Conservation (phyloP, 2,888 invertebrate genomes). For the Drosophila demipolita region DNA sequence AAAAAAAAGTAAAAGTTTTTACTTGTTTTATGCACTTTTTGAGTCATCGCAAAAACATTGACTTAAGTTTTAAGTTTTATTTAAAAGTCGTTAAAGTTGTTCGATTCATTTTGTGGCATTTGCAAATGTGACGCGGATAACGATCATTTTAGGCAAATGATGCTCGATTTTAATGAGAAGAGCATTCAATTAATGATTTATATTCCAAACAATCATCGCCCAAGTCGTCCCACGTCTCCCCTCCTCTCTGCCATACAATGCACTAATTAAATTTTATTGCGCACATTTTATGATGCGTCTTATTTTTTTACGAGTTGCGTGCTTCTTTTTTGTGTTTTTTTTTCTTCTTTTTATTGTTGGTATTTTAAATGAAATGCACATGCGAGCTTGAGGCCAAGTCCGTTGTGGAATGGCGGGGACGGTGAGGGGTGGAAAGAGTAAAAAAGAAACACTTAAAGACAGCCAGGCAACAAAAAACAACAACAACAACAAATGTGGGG, state of each 20-base stretch:
- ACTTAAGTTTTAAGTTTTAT: background rate
- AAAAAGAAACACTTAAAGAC: conserved; percentile 37
- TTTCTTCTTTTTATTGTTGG: background rate
- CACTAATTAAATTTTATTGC: conserved; percentile 72
- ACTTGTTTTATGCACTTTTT: background rate
- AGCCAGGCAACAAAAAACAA: conserved; percentile 12
- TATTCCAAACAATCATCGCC: conserved; percentile 9
- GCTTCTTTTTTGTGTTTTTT: background rate
- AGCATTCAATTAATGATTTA: conserved; percentile 14
- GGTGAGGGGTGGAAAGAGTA: conserved; percentile 1
- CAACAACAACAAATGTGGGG: conserved; percentile 2
- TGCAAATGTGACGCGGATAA: background rate
- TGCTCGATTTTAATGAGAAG: background rate
- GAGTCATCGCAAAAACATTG: background rate
- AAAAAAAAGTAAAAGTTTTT: fast-evolving
- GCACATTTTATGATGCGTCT: conserved; percentile 46
- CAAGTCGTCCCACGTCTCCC: conserved; percentile 13
- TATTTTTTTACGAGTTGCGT: conserved; percentile 37
- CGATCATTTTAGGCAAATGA: background rate
- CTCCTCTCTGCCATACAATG: conserved; percentile 5
- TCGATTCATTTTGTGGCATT: background rate
- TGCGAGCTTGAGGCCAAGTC: conserved; percentile 17
- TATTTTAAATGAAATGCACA: conserved; percentile 9
- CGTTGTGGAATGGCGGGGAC: background rate
- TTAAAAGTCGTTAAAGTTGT: background rate